Evolutionary conservation across 2,888 invertebrate species (phyloP), one percentile per base, ranked within the genome.

Genomic region (Agrotis clavis): DNA sequence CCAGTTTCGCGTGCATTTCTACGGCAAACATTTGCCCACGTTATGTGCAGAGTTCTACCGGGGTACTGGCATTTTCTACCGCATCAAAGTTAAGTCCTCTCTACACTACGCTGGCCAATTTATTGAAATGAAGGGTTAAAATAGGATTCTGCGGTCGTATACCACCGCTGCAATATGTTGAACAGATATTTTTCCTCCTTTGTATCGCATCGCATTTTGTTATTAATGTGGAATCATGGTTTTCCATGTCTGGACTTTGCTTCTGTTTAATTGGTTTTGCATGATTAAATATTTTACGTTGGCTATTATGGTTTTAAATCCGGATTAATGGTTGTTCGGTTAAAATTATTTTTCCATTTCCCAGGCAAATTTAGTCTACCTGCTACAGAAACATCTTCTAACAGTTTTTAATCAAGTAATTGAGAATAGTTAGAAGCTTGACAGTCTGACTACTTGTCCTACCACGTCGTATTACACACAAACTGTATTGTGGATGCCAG

Each of bases 101-200:
- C 60, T 74, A 77, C 71, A 82, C 79, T 79, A 21, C 68, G 76
- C 79, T 21, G 63, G 81, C 82, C 89, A 89, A 91, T 91, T 90
- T 91, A 91, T 92, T 90, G 90, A 89, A 91, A 91, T 88, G 89
- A 90, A 90, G 86, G 87, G 86, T 86, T 87, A 85, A 83, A 90
- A 90, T 91, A 84, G 87, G 74, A 89, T 89, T 87, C 79, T 88
- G 91, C 76, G 91, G 91, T 90, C 80, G 71, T 77, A 82, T 65
- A 75, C 78, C 67, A 45, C 71, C 35, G 51, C 65, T 76, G 82
- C 85, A 81, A 79, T 85, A 82, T 73, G 74, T 75, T 66, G 67
- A 71, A 66, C 77, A 76, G 74, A 85, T 81, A 81, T 83, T 86
- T 85, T 78, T 80, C 53, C 81, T 78, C 30, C 72, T 79, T 72